Evolutionary conservation across 2,797 vertebrate genomes (phyloP).

Genomic region (Pristis pectinata): DNA sequence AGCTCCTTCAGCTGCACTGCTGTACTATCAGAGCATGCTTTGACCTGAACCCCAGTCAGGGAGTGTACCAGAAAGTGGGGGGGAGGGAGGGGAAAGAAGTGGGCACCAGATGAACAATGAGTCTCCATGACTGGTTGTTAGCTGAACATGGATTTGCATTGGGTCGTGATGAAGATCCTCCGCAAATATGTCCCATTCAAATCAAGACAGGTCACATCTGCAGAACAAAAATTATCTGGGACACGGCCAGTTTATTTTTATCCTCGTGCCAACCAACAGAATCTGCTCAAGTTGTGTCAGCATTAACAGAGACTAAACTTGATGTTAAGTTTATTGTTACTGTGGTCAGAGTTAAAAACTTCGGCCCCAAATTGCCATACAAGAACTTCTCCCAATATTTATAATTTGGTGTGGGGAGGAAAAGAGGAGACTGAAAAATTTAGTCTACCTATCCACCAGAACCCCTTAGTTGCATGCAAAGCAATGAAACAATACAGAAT

Average conservation of each 20-base stretch:
- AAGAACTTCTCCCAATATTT: background rate
- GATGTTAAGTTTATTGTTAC: background rate
- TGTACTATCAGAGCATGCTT: background rate
- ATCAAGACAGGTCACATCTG: background rate
- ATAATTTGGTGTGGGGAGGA: background rate
- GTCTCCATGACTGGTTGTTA: background rate
- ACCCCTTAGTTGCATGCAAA: background rate
- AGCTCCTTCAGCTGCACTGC: too few relatives aligned
- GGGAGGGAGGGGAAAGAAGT: background rate
- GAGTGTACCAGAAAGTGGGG: background rate
- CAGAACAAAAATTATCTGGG: background rate
- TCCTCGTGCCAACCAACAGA: background rate
- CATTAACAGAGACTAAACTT: background rate
- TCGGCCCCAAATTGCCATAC: background rate
- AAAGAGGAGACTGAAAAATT: background rate
- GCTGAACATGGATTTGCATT: background rate
- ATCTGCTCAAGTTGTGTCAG: background rate
- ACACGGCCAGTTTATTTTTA: slow-evolving; percentile 10
- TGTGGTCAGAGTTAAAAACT: background rate
- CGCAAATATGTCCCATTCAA: background rate
- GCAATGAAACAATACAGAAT: background rate
- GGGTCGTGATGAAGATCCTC: background rate
- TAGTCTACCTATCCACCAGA: background rate
- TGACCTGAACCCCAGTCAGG: background rate
- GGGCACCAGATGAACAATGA: background rate